Evolutionary conservation across 2,797 vertebrate species (phyloP).

Genomic region (Coccyzus lansbergi): DNA sequence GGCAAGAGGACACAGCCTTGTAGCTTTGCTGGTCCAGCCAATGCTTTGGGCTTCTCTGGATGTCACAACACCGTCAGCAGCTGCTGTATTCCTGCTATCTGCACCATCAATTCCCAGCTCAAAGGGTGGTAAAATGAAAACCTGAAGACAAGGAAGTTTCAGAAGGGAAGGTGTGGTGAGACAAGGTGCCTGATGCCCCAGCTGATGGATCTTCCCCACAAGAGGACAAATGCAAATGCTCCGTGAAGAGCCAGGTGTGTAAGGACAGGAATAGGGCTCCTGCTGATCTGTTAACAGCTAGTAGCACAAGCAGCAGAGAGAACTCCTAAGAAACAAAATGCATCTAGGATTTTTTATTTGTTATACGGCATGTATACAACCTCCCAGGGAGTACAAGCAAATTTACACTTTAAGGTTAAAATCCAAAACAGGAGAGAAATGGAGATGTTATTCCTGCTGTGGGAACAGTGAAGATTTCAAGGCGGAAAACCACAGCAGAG

Average conservation of each 20-base stretch:
- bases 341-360: neutral
- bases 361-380: neutral
- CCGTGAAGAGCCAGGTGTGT: neutral
- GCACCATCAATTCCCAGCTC: neutral
- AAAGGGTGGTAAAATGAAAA: neutral
- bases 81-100: neutral
- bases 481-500: neutral
- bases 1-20: neutral
- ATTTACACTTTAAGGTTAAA: neutral
- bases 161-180: neutral
- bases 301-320: neutral
- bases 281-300: rapidly evolving
- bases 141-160: neutral
- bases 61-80: neutral
- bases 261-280: neutral
- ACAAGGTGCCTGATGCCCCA: rapidly evolving
- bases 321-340: neutral
- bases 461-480: neutral
- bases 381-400: neutral
- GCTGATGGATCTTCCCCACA: neutral
- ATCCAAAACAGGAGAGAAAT: neutral
- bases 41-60: neutral
- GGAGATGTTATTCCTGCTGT: neutral
- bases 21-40: neutral
- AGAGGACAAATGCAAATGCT: rapidly evolving